These are phyloP conservation scores for Acronicta aceris DNA, from an alignment of 2,888 invertebrate genomes.

Conservation along the genomic window DNA sequence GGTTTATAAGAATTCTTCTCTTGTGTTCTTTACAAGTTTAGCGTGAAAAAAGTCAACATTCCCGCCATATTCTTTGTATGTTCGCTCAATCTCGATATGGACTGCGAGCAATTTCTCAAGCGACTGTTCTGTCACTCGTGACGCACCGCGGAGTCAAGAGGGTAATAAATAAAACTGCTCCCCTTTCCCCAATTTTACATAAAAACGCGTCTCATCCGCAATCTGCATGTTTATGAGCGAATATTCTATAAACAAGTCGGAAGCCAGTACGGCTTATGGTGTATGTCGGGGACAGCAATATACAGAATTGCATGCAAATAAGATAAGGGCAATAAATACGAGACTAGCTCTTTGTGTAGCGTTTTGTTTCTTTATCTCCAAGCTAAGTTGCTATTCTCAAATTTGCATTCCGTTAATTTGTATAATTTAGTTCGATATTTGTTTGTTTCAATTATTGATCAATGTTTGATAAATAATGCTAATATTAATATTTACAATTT, in stretches of 20 bases:
- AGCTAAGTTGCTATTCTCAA: conserved; percentile 68
- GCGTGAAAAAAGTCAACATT: conserved; percentile 29
- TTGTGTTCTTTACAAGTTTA: conserved; percentile 4
- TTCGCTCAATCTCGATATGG: conserved; percentile 66
- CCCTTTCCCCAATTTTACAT: conserved; percentile 86
- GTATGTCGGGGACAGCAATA: conserved; percentile 79
- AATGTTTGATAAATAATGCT: not conserved
- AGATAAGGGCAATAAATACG: conserved; percentile 85
- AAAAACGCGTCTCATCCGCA: conserved; percentile 88
- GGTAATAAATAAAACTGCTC: conserved; percentile 87
- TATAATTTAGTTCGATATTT: conserved; percentile 15
- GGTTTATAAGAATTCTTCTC: no score
- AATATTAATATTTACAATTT: no score
- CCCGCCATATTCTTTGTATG: conserved; percentile 25
- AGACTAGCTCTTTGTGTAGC: conserved; percentile 65
- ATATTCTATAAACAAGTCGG: conserved; percentile 88
- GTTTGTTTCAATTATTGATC: not conserved
- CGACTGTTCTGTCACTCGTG: conserved; percentile 70
- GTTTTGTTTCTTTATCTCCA: conserved; percentile 69
- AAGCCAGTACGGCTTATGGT: conserved; percentile 70
- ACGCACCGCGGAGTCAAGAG: conserved; percentile 82
- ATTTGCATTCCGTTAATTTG: conserved; percentile 32
- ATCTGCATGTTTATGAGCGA: conserved; percentile 89
- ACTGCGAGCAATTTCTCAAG: conserved; percentile 74
- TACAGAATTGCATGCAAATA: conserved; percentile 88